Conservation (phyloP, 2,113 vertebrate genomes). For the Lycaon pictus region DNA sequence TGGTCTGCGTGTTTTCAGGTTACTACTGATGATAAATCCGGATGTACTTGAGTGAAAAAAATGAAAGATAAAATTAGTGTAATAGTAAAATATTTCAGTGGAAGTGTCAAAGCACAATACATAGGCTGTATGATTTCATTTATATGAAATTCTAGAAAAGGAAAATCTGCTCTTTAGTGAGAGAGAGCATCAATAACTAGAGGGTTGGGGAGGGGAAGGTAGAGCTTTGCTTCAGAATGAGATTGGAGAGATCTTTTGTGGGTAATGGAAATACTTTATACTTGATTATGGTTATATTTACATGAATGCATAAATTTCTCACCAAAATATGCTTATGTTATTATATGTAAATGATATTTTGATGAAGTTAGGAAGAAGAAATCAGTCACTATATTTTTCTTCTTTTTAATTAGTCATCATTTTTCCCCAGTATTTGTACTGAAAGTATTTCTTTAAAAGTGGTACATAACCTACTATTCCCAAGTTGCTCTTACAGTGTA, state of each 20-base stretch:
- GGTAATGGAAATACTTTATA: background rate
- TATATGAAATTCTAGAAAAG: background rate
- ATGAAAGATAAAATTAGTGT: background rate
- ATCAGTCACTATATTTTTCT: background rate
- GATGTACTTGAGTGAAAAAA: background rate
- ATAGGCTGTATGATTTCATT: background rate
- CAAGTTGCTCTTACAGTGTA: background rate
- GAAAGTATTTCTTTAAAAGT: background rate
- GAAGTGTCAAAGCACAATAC: background rate
- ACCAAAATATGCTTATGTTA: background rate
- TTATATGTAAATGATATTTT: background rate
- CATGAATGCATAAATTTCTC: background rate
- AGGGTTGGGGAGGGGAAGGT: fast-evolving
- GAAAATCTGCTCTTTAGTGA: background rate
- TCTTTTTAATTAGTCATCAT: background rate
- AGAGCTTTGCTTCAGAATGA: background rate
- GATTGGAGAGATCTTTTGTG: background rate
- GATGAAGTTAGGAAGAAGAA: background rate
- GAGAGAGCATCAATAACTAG: background rate
- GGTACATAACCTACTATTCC: background rate
- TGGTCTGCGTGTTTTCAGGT: background rate
- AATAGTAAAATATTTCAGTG: background rate
- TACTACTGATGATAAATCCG: background rate
- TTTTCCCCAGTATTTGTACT: background rate
- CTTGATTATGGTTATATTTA: background rate